Evolutionary conservation across 2,113 vertebrate genomes (phyloP).

Genomic region (Galemys pyrenaicus): DNA sequence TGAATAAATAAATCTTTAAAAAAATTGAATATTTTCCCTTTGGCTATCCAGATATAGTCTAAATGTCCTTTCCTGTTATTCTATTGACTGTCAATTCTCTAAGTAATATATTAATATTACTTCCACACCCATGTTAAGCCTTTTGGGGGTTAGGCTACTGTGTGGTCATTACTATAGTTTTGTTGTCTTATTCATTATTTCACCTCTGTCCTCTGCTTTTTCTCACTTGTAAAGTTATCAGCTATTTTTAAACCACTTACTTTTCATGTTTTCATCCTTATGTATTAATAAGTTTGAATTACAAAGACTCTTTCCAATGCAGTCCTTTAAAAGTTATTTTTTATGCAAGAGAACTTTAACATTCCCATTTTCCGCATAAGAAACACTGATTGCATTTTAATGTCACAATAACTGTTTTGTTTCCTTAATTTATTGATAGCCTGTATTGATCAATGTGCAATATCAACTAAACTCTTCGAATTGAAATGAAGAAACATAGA

Average conservation of each 20-base stretch:
- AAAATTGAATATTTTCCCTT: neutral
- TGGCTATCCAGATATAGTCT: neutral
- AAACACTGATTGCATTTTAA: constrained; percentile 18
- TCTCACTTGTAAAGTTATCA: neutral
- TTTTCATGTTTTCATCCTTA: neutral
- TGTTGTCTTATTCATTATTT: neutral
- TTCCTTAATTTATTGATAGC: neutral
- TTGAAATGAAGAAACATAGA: constrained; percentile 13
- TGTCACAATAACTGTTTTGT: neutral
- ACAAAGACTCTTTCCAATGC: neutral
- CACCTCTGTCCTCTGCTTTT: neutral
- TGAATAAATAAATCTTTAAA: too few species aligned
- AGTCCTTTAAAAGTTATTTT: neutral
- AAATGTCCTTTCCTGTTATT: neutral
- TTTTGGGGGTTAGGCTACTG: neutral
- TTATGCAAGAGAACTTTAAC: neutral
- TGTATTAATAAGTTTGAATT: neutral
- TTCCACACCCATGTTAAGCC: neutral
- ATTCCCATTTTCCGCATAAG: neutral
- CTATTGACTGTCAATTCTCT: neutral
- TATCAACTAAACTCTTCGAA: neutral
- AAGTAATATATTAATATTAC: neutral
- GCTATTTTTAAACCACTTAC: neutral
- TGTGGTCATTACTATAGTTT: neutral
- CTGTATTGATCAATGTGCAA: neutral